Base-by-base conservation (phyloP, 2,797 vertebrate species). In the Vultur gryphus region DNA sequence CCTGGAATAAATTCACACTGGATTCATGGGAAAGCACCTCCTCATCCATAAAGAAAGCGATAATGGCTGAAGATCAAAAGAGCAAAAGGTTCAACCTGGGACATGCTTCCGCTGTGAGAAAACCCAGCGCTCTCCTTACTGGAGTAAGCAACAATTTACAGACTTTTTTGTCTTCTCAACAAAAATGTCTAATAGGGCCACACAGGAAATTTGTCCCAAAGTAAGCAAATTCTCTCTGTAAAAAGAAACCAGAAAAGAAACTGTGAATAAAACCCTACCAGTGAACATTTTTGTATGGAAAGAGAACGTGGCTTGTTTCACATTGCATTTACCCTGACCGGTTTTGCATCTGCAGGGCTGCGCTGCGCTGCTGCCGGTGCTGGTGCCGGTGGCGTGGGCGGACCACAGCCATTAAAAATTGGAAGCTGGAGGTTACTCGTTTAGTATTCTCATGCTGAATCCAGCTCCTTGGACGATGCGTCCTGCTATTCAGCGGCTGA, bases 221-320 rank as follows among this genome's bases (percentile, higher is more conserved):
- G 73, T 2, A 49, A 92, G 55, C 61, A 57, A 55, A 35, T 29
- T 13, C 46, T 49, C 21, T 16, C 41, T 72, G 58, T 16, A 43
- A 82, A 29, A 43, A 7, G 29, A 67, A 41, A 43, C 4, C 8
- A 23, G 33, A 13, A n/a, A 31, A 44, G 33, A 43, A 41, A 48
- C 35, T 57, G 54, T 10, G 9, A 28, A 14, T 16, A 8, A 9
- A 37, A 46, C 14, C 39, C n/a, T 7, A 0, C 5, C 20, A 7
- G 0, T 1, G 52, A 52, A 5, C 8, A 2, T 1, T 7, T 52
- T 3, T 4, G 17, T 28, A 3, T 0, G 1, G 62, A 2, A 28
- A 19, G 59, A 10, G 5, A 5, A 10, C 1, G 4, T 6, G 10
- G 10, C 3, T 9, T 11, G 25, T 46, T 54, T 10, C 12, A 10